Evolutionary conservation across 2,113 vertebrate species (phyloP).

Genomic region (Scatophagus argus): DNA sequence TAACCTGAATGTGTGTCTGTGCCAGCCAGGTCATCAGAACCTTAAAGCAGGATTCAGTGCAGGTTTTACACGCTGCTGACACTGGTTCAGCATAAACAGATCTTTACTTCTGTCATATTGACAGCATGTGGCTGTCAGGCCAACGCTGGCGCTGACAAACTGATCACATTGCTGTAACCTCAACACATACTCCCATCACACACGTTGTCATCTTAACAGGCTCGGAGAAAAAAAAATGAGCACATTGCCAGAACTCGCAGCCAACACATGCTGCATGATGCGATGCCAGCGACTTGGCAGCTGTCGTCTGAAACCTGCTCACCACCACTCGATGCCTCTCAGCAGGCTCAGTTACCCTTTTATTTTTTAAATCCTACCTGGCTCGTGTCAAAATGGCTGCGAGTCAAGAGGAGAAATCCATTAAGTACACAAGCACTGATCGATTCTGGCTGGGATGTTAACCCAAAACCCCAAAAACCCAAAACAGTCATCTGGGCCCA

Average conservation of each 20-base stretch:
- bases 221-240: neutral
- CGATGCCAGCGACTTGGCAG: constrained; percentile 34
- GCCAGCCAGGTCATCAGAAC: neutral
- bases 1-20: neutral
- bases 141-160: neutral
- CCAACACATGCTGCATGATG: constrained; percentile 29
- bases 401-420: constrained; percentile 26
- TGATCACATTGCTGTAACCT: constrained; percentile 19
- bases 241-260: constrained; percentile 6
- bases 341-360: constrained; percentile 38
- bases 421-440: constrained; percentile 14
- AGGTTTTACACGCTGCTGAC: neutral
- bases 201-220: constrained; percentile 26
- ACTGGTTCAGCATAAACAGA: neutral
- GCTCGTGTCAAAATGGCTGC: constrained; percentile 33
- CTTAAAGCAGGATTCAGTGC: neutral
- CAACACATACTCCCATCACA: neutral
- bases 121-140: constrained; percentile 13
- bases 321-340: constrained; percentile 34
- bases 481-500: neutral
- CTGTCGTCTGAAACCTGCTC: constrained; percentile 24
- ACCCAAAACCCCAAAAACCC: too few species aligned
- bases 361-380: constrained; percentile 52
- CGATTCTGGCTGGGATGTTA: constrained; percentile 2
- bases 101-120: neutral